Percentiles rank a stretch among this genome's conserved stretches.
phyloP scores from a whole-genome alignment of 2,888 invertebrate genomes.

The Drosophila koepferae region DNA sequence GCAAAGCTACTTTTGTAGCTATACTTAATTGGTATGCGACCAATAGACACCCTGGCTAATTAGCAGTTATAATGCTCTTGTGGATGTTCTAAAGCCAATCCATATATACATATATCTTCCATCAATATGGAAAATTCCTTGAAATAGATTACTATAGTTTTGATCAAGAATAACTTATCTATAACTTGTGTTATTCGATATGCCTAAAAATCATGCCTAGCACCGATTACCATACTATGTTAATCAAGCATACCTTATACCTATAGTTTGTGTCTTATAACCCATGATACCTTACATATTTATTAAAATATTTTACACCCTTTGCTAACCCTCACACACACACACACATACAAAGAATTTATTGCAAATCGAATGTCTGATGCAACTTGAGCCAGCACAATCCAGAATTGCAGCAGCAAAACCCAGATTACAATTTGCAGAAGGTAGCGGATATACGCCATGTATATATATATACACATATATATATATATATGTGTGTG shows the following conservation, averaged over 20 bases:
- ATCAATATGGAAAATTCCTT: too few species aligned
- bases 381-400: not conserved
- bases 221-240: too few species aligned
- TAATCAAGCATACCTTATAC: too few species aligned
- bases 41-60: not conserved
- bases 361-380: constrained; percentile 4
- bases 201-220: too few species aligned
- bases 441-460: not conserved
- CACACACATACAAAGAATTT: not conserved
- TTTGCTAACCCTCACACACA: not conserved
- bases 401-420: constrained; percentile 1
- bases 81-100: too few species aligned
- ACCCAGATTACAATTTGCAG: constrained; percentile 1
- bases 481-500: not conserved
- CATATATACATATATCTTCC: too few species aligned
- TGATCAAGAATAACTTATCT: too few species aligned
- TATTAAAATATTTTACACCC: not conserved
- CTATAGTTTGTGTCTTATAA: too few species aligned
- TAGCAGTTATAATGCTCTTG: too few species aligned
- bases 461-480: not conserved
- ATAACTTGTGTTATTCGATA: too few species aligned
- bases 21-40: not conserved
- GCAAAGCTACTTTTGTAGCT: not conserved
- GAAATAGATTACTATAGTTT: too few species aligned
- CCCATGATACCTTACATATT: too few species aligned